phyloP scores from a whole-genome alignment of 2,113 vertebrate species.

The Ariopsis seemanni region DNA sequence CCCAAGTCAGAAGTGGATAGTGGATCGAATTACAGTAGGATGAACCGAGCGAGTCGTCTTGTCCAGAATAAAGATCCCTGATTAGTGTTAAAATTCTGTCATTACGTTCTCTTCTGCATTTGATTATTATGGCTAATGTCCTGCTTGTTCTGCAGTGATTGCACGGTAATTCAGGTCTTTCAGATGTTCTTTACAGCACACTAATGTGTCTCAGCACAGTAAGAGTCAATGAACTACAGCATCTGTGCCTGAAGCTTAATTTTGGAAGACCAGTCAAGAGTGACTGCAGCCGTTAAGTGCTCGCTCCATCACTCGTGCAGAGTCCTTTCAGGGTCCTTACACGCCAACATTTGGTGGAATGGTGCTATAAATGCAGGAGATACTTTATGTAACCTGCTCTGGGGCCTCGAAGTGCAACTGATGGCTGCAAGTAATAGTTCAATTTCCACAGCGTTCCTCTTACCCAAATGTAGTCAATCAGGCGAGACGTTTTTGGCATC shows the following conservation, averaged over 20 bases:
- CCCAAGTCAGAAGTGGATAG: background rate
- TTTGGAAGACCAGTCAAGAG: slow-evolving; percentile 31
- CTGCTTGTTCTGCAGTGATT: background rate
- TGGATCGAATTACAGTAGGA: background rate
- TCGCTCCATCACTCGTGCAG: background rate
- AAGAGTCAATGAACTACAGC: slow-evolving; percentile 52
- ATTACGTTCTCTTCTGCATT: background rate
- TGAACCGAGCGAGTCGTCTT: background rate
- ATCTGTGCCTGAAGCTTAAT: slow-evolving; percentile 48
- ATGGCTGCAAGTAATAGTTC: background rate
- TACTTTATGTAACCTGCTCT: background rate
- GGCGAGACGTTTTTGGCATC: background rate
- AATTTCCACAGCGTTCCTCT: background rate
- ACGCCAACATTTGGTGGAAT: background rate
- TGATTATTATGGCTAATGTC: background rate
- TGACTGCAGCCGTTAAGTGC: background rate
- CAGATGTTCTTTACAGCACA: slow-evolving; percentile 48
- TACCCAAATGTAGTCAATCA: background rate
- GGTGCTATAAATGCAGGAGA: background rate
- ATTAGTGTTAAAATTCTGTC: background rate
- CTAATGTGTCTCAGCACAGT: slow-evolving; percentile 41
- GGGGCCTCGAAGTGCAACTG: background rate
- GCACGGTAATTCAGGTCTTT: slow-evolving; percentile 45
- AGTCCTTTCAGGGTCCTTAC: background rate
- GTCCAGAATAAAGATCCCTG: background rate